Evolutionary conservation across 1,140 invertebrate genomes (phyloP), one percentile per base, ranked within the genome.

Genomic region (Neelides sp.): DNA sequence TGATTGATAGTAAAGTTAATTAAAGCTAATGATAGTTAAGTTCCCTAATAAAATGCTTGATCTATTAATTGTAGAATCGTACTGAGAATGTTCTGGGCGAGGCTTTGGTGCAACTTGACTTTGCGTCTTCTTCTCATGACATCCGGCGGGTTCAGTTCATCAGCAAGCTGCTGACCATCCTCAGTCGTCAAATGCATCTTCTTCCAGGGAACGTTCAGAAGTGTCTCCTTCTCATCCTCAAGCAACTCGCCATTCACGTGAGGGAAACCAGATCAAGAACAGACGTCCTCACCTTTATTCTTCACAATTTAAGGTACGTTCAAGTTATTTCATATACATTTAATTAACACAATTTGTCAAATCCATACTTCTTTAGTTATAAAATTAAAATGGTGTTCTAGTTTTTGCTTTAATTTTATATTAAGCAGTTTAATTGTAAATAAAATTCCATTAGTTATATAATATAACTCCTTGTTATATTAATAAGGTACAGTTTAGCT

Each of bases 111-210:
- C 79, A 86, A 50, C 69, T 98, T 34, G 93, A 98, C 68, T 91
- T 97, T 71, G 79, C 85, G 47, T 88, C 85, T 52, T 92, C 93
- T 2, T 90, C 95, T 26, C 81, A 83, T 48, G 92, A 98, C 70
- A 84, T 86, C 13, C 77, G 90, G 44, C 74, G 93, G 45, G 96
- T 97, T 69, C 93, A 94, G 68, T 98, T 96, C 68, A 91, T 96
- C 60, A 92, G 87, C 63, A 89, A 91, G 59, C 72, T 98, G 28
- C 69, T 97, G 46, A 82, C 91, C 64, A 72, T 96, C 24, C 71
- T 97, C 34, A 80, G 97, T 27, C 82, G 88, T 65, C 82, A 82
- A 61, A 73, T 93, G 61, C 78, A 78, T 8, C 78, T 80, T 41
- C 71, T 98, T 20, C 90, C 90, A 55, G 94, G 93, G 20, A 87